phyloP scores from a whole-genome alignment of 2,797 vertebrate species.

The Molossus molossus region DNA sequence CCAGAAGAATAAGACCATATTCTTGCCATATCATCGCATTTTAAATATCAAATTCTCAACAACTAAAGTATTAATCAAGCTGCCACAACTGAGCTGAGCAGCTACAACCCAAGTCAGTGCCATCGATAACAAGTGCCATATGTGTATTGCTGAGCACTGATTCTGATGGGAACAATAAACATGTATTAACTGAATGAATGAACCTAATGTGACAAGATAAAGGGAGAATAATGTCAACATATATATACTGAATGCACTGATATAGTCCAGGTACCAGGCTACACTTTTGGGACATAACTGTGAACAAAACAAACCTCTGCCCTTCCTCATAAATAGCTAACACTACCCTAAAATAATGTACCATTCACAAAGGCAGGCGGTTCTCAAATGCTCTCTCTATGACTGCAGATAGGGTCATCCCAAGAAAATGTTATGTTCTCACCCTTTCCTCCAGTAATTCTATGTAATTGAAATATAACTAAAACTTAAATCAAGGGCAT shows the following conservation, averaged over 20 bases:
- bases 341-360: neutral
- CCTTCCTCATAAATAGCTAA: neutral
- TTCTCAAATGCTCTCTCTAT: neutral
- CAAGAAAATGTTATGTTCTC: neutral
- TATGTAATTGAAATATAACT: neutral
- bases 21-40: neutral
- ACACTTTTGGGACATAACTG: neutral
- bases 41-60: slow-evolving; percentile 38
- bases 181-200: slow-evolving; percentile 10
- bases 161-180: neutral
- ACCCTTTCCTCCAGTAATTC: neutral
- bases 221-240: neutral
- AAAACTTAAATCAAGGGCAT: neutral
- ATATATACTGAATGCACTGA: neutral
- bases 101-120: neutral
- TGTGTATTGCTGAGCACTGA: neutral
- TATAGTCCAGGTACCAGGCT: neutral
- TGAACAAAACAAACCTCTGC: neutral
- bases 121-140: neutral
- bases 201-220: neutral
- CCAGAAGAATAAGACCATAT: neutral
- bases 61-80: slow-evolving; percentile 6
- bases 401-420: neutral
- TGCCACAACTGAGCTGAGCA: neutral
- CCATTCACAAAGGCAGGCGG: neutral